A percentile compares a stretch with the other conserved stretches of the same genome.
These are phyloP conservation scores for Cassiopea xamachana DNA, from an alignment of 30 jellyfish, hydroid and myxozoan species.

Conservation along the genomic window DNA sequence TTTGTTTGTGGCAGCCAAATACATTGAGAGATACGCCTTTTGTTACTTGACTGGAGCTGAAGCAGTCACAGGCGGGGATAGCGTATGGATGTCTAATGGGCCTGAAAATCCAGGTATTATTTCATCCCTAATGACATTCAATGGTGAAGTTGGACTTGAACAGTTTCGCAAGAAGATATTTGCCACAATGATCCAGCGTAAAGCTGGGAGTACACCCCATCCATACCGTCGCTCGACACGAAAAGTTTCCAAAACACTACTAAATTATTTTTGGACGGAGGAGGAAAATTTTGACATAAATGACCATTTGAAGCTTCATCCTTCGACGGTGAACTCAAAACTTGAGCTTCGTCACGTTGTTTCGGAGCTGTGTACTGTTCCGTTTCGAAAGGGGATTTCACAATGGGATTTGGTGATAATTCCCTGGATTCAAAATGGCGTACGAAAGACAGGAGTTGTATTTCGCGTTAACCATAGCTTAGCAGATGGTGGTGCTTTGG, in stretches of 20 bases:
- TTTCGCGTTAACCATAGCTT: constrained; percentile 78
- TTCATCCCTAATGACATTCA: constrained; percentile 52
- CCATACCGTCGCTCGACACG: constrained; percentile 73
- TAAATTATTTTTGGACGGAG: constrained; percentile 75
- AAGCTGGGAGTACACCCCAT: neutral
- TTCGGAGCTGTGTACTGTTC: constrained; percentile 57
- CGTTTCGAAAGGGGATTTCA: constrained; percentile 74
- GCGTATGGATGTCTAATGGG: constrained; percentile 79
- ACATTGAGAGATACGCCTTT: constrained; percentile 26
- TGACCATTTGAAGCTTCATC: constrained; percentile 74
- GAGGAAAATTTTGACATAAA: constrained; percentile 68
- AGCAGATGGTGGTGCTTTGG: constrained; percentile 90
- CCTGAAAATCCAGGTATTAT: constrained; percentile 75
- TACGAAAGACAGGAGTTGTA: constrained; percentile 63
- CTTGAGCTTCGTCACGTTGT: constrained; percentile 47
- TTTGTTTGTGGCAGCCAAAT: constrained; percentile 16
- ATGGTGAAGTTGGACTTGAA: constrained; percentile 56
- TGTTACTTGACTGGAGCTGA: constrained; percentile 28
- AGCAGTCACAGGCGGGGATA: constrained; percentile 75
- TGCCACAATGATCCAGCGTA: constrained; percentile 32
- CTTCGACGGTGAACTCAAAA: constrained; percentile 45
- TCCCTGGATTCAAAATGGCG: constrained; percentile 79
- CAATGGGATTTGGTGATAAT: constrained; percentile 86
- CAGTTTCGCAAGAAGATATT: constrained; percentile 21
- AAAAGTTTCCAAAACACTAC: constrained; percentile 36